A percentile compares a stretch with the other conserved stretches of the same genome.
Conservation (phyloP, 2,113 vertebrate species). For the Boleophthalmus pectinirostris region DNA sequence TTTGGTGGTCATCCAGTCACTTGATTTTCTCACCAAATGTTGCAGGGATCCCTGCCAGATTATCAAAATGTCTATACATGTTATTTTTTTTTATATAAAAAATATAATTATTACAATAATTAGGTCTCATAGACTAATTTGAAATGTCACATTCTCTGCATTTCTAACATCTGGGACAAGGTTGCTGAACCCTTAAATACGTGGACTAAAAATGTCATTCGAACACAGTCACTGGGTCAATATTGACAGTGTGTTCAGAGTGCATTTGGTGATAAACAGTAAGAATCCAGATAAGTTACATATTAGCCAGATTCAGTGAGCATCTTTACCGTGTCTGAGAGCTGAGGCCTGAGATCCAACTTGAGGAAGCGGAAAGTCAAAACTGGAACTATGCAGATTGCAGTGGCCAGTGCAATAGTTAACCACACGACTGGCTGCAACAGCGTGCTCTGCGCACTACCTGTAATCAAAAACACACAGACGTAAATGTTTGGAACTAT, state of each 20-base stretch:
- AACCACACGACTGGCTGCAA: slow-evolving; percentile 91
- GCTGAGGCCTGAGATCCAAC: slow-evolving; percentile 88
- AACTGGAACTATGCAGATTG: slow-evolving; percentile 90
- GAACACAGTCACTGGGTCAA: slow-evolving; percentile 45
- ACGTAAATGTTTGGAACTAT: neutral
- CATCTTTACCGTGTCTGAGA: slow-evolving; percentile 87
- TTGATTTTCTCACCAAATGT: too few relatives aligned
- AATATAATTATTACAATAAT: neutral
- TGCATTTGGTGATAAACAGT: neutral
- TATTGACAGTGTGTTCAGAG: slow-evolving; percentile 48
- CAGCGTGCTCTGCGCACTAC: slow-evolving; percentile 87
- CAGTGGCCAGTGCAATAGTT: slow-evolving; percentile 88
- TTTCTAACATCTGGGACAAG: neutral
- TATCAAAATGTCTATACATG: too few relatives aligned
- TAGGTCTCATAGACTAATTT: neutral
- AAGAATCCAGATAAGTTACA: slow-evolving; percentile 38
- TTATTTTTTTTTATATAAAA: too few relatives aligned
- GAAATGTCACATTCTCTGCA: neutral
- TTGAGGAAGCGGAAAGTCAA: slow-evolving; percentile 94
- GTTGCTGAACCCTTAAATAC: neutral
- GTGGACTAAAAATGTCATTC: slow-evolving; percentile 11
- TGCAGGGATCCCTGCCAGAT: too few relatives aligned
- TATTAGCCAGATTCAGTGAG: slow-evolving; percentile 19
- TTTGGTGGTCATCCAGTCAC: too few relatives aligned
- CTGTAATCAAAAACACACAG: slow-evolving; percentile 67